Conservation (phyloP, 2,888 invertebrate species). For the Helleia helle region DNA sequence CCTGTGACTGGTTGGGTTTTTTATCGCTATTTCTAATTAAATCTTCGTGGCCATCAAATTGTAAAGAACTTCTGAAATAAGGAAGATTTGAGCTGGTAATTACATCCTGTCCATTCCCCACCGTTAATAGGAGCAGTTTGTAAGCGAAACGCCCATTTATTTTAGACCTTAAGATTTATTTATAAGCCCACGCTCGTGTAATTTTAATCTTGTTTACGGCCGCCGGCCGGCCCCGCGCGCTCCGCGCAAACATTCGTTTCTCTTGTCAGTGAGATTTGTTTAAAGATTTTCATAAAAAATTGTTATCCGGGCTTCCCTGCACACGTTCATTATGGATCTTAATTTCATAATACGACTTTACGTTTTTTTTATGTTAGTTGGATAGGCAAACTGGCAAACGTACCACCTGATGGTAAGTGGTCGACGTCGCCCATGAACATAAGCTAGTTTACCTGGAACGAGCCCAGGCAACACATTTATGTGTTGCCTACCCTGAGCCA, state of each 20-base stretch:
- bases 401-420: too few relatives aligned
- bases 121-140: background rate
- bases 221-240: slow-evolving; percentile 24
- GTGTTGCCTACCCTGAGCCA: too few relatives aligned
- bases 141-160: background rate
- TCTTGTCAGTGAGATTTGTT: slow-evolving; percentile 11
- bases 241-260: slow-evolving; percentile 5
- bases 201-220: slow-evolving; percentile 55
- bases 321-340: background rate
- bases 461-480: too few relatives aligned
- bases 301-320: background rate
- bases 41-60: background rate
- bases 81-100: background rate
- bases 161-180: slow-evolving; percentile 32
- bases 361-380: background rate
- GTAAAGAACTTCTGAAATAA: background rate
- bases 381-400: too few relatives aligned
- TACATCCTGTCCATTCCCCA: background rate
- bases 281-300: background rate
- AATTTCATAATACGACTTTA: background rate
- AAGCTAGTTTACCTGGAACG: too few relatives aligned
- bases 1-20: too few relatives aligned
- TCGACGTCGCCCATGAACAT: too few relatives aligned
- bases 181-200: slow-evolving; percentile 34
- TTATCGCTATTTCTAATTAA: background rate